phyloP scores from a whole-genome alignment of 2,113 vertebrate genomes.

The Centrocercus urophasianus region DNA sequence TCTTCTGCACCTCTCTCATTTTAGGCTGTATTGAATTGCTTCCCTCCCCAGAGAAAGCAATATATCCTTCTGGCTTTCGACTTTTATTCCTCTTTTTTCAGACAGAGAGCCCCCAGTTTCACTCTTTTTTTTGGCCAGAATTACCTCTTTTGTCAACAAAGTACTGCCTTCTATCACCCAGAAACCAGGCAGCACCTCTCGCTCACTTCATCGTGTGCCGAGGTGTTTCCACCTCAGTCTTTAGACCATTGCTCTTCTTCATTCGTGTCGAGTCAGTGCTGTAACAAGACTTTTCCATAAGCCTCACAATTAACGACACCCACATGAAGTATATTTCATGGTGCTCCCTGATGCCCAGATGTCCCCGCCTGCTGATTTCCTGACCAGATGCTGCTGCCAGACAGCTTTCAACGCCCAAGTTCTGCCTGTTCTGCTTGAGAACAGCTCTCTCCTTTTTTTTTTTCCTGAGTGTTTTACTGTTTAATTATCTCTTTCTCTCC shows the following conservation, averaged over 20 bases:
- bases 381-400: background rate
- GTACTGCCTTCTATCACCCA: background rate
- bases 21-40: background rate
- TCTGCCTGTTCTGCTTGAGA: background rate
- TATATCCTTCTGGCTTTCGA: background rate
- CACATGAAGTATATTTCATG: background rate
- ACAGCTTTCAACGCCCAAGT: background rate
- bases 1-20: background rate
- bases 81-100: background rate
- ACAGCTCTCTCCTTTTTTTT: background rate
- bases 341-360: background rate
- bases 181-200: background rate
- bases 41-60: background rate
- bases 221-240: background rate
- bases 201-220: background rate
- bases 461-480: background rate
- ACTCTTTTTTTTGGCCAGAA: background rate
- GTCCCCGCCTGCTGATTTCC: background rate
- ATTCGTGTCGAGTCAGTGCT: fast-evolving
- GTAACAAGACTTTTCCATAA: background rate
- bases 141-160: background rate
- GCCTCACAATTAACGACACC: fast-evolving
- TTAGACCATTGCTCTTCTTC: fast-evolving
- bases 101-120: background rate
- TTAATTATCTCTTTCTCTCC: background rate